Conservation (phyloP, 1,140 invertebrate genomes). For the Pseudomyrmex dendroicus region DNA sequence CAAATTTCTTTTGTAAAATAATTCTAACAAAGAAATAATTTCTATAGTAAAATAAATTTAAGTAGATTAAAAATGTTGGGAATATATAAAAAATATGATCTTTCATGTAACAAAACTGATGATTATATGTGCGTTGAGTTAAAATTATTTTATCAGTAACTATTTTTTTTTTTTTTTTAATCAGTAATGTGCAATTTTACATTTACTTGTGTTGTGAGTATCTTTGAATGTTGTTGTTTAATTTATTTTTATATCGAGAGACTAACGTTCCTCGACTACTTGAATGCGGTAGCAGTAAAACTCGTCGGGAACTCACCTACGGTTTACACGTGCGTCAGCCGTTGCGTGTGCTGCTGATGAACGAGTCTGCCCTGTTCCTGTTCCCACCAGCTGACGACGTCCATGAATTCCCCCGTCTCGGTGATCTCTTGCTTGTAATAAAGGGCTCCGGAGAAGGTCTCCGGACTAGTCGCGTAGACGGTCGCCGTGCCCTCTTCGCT, state of each 20-base stretch:
- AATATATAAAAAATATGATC: no score
- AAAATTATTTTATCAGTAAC: no score
- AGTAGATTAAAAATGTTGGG: no score
- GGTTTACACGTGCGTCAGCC: slow-evolving; percentile 82
- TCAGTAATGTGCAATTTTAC: no score
- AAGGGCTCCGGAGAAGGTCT: slow-evolving; percentile 82
- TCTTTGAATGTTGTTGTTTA: not conserved
- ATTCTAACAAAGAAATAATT: no score
- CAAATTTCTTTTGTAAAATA: not conserved
- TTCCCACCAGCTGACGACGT: slow-evolving; percentile 90
- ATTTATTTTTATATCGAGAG: not conserved
- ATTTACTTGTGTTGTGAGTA: not conserved
- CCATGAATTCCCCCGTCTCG: slow-evolving; percentile 88
- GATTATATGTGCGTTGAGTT: no score
- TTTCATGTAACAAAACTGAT: no score
- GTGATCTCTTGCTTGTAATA: slow-evolving; percentile 87
- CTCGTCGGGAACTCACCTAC: slow-evolving; percentile 64
- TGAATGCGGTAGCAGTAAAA: slow-evolving; percentile 7
- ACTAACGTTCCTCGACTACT: not conserved
- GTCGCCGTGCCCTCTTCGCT: slow-evolving; percentile 76
- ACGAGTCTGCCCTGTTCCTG: slow-evolving; percentile 84
- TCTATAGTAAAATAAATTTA: no score
- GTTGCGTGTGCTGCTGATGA: slow-evolving; percentile 80
- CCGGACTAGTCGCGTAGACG: slow-evolving; percentile 80
- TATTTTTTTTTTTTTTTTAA: no score